A percentile compares a stretch with the other conserved stretches of the same genome.
Conservation (phyloP, 2,797 vertebrate genomes). For the Vespertilio murinus region DNA sequence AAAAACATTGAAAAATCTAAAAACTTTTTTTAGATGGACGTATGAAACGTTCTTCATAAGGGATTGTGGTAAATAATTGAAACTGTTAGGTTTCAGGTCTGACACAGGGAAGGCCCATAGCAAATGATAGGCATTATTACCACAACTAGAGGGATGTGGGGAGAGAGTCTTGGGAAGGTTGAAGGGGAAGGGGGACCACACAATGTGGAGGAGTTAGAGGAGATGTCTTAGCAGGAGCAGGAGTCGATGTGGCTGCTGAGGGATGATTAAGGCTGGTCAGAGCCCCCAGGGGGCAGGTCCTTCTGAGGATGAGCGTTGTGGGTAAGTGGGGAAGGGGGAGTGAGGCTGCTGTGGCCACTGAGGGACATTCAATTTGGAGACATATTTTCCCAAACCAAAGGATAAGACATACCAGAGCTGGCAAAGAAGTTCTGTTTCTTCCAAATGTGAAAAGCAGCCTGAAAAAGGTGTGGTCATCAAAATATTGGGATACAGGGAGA, state of each 20-base stretch:
- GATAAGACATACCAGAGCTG: not conserved
- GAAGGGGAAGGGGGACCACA: not conserved
- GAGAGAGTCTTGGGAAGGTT: not conserved
- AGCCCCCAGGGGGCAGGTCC: not conserved
- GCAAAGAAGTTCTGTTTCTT: not conserved
- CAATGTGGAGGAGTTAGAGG: not conserved
- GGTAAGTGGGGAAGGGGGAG: not conserved
- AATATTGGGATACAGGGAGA: not conserved
- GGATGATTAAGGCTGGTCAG: not conserved
- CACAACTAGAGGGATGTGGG: not conserved
- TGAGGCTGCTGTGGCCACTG: not conserved
- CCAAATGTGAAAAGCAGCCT: not conserved
- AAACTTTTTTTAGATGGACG: not conserved
- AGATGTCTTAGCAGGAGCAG: not conserved
- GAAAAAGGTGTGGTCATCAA: not conserved
- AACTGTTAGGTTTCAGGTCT: not conserved
- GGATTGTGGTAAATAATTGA: not conserved
- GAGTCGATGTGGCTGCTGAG: not conserved
- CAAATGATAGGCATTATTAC: not conserved
- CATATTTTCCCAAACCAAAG: not conserved
- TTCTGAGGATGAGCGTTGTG: not conserved
- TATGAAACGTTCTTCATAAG: not conserved
- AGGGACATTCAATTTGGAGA: not conserved
- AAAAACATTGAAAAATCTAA: not conserved
- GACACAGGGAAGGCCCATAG: not conserved